Conservation (phyloP, 2,113 vertebrate species). For the Pedionomus torquatus region DNA sequence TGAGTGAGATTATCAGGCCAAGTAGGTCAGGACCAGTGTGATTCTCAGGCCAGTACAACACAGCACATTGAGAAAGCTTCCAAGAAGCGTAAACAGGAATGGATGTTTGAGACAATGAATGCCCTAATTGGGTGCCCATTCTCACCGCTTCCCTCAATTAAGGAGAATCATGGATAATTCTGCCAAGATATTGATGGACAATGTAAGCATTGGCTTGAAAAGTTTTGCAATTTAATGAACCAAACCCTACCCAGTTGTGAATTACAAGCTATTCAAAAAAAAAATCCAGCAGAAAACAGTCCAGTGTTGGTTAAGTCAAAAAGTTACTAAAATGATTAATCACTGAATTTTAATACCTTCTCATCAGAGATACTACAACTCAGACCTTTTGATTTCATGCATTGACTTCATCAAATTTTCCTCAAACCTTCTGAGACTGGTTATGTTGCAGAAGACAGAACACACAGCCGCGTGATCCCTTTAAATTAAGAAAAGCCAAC, state of each 20-base stretch:
- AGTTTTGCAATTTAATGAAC: slow-evolving; percentile 57
- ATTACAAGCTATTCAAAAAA: slow-evolving; percentile 25
- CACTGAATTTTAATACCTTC: background rate
- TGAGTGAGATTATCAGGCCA: slow-evolving; percentile 54
- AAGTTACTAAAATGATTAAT: slow-evolving; percentile 17
- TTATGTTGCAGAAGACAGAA: background rate
- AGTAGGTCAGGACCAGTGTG: slow-evolving; percentile 62
- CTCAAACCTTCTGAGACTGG: background rate
- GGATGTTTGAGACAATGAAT: slow-evolving; percentile 67
- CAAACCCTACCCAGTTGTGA: slow-evolving; percentile 3
- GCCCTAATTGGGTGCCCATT: slow-evolving; percentile 67
- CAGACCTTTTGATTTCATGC: background rate
- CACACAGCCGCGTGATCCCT: background rate
- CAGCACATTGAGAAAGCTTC: slow-evolving; percentile 67
- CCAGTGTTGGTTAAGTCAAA: background rate
- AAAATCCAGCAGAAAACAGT: background rate
- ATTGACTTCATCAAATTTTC: background rate
- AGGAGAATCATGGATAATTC: slow-evolving; percentile 49
- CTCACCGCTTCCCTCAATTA: slow-evolving; percentile 66
- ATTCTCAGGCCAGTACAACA: slow-evolving; percentile 70
- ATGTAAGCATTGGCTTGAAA: slow-evolving; percentile 67
- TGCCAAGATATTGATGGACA: slow-evolving; percentile 70
- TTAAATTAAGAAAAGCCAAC: background rate
- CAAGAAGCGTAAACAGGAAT: slow-evolving; percentile 66
- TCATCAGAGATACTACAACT: background rate